phyloP scores from a whole-genome alignment of 2,888 invertebrate species.

The Drosophila macrospina region DNA sequence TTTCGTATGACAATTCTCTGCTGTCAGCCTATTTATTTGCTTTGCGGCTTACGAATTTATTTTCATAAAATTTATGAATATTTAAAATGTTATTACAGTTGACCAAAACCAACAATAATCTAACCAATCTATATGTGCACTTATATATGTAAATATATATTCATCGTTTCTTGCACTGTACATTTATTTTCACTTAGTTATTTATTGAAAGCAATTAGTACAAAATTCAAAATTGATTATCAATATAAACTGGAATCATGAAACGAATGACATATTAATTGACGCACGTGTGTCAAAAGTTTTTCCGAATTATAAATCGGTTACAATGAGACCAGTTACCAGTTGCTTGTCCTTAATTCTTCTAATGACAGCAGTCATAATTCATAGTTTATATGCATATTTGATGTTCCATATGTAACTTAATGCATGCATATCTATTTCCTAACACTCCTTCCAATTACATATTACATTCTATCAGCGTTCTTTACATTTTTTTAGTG shows the following conservation, averaged over 20 bases:
- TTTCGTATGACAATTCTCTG: conserved; percentile 22
- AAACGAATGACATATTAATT: not conserved
- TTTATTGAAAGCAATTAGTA: conserved; percentile 23
- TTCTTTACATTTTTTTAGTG: no score
- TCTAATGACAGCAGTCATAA: not conserved
- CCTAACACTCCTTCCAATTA: not conserved
- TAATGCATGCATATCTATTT: conserved; percentile 3
- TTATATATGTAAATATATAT: not conserved
- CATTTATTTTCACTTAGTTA: conserved; percentile 22
- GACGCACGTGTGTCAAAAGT: not conserved
- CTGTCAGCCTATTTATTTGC: conserved; percentile 35
- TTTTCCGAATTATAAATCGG: not conserved
- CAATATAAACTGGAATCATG: not conserved
- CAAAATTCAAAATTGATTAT: conserved; percentile 17
- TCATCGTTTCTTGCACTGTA: not conserved
- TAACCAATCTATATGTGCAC: not conserved
- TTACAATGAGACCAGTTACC: not conserved
- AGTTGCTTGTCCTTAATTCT: not conserved
- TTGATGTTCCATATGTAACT: not conserved
- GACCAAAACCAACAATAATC: not conserved
- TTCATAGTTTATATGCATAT: conserved; percentile 2
- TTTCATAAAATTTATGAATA: conserved; percentile 23
- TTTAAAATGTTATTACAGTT: not conserved
- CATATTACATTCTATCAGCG: not conserved
- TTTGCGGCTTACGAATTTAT: conserved; percentile 11